Evolutionary conservation across 1,140 invertebrate genomes (phyloP).

Genomic region (Leptinotarsa undecemlineata): DNA sequence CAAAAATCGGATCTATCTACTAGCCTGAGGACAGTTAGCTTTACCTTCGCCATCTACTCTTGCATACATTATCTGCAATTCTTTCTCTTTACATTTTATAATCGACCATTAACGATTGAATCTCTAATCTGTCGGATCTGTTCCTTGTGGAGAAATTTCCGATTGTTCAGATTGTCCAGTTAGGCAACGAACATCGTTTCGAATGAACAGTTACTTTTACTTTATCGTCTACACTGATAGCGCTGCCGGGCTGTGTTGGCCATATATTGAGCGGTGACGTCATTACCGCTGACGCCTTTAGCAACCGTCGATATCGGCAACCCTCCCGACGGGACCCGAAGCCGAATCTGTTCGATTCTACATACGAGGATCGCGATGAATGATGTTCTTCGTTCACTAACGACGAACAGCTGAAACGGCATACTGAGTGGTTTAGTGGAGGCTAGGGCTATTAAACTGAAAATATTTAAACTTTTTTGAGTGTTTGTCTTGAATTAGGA

Average conservation of each 20-base stretch:
- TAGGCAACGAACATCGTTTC: background rate
- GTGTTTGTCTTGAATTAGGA: too few relatives aligned
- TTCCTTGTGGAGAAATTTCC: background rate
- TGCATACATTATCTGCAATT: too few relatives aligned
- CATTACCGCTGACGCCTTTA: background rate
- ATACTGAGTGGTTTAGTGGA: background rate
- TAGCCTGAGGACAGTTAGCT: too few relatives aligned
- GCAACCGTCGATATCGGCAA: background rate
- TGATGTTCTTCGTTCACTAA: background rate
- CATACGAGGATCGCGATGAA: background rate
- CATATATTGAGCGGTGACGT: constrained; percentile 7
- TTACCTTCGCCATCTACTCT: too few relatives aligned
- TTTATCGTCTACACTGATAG: constrained; percentile 1
- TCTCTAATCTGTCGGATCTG: too few relatives aligned
- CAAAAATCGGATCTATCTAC: too few relatives aligned
- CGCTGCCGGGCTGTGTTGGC: background rate
- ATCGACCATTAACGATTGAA: too few relatives aligned
- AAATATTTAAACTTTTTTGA: background rate
- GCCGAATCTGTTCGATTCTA: background rate
- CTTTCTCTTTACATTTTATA: too few relatives aligned
- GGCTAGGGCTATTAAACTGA: background rate
- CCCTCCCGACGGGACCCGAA: background rate
- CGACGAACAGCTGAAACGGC: background rate
- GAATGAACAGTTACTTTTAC: background rate
- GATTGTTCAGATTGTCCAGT: background rate